These are phyloP conservation scores for Piscicola geometra DNA, from an alignment of 2,888 invertebrate genomes.

Conservation along the genomic window DNA sequence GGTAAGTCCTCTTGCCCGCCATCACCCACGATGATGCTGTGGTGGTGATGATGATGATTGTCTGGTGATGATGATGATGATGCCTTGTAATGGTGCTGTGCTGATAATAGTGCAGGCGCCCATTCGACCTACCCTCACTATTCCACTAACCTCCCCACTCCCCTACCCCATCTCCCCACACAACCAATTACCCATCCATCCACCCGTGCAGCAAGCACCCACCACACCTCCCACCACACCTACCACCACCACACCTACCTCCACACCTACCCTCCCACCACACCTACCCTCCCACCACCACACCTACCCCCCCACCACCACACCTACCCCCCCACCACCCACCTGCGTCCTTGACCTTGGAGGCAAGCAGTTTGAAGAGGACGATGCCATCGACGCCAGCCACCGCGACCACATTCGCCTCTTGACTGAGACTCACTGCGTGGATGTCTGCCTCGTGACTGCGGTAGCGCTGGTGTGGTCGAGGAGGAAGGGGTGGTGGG, in stretches of 20 bases:
- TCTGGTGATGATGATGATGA: conserved; percentile 8
- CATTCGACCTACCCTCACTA: too few species aligned
- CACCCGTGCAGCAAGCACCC: too few species aligned
- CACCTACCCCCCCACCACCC: not conserved
- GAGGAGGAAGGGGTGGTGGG: not conserved
- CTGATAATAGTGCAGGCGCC: too few species aligned
- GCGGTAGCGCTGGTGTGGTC: conserved; percentile 10
- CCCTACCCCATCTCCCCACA: too few species aligned
- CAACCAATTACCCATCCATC: too few species aligned
- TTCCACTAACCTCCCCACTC: too few species aligned
- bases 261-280: too few species aligned
- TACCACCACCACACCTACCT: too few species aligned
- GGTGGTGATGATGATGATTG: conserved; percentile 23
- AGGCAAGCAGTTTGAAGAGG: not conserved
- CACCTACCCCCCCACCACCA: not conserved
- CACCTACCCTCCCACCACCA: not conserved
- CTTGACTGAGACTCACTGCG: not conserved
- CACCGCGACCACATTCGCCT: not conserved
- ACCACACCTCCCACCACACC: too few species aligned
- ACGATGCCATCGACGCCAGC: conserved; percentile 19
- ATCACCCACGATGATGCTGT: conserved; percentile 14
- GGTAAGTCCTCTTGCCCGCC: conserved; percentile 25
- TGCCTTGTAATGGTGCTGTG: not conserved
- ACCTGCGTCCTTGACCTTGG: not conserved
- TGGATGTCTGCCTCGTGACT: conserved; percentile 28